phyloP scores from a whole-genome alignment of 2,888 invertebrate genomes.

The Spodoptera littoralis region DNA sequence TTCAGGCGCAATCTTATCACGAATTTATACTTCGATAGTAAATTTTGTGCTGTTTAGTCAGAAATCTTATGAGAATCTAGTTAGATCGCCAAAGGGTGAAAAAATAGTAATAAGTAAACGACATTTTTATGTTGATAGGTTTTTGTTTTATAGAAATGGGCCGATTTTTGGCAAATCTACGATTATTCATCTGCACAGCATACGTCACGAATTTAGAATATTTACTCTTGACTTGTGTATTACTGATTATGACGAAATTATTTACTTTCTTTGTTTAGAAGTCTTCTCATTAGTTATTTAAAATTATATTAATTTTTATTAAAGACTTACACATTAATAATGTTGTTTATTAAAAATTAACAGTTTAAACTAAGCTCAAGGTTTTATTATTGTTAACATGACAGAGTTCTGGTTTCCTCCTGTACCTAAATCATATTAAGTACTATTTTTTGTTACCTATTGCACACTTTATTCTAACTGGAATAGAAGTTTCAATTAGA shows the following conservation, averaged over 20 bases:
- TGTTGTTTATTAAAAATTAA: too few relatives aligned
- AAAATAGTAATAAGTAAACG: neutral
- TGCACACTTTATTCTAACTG: too few relatives aligned
- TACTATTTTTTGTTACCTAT: too few relatives aligned
- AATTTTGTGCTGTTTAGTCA: slow-evolving; percentile 54
- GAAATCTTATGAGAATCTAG: slow-evolving; percentile 50
- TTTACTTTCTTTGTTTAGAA: too few relatives aligned
- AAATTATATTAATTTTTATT: too few relatives aligned
- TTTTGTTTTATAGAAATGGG: slow-evolving; percentile 8
- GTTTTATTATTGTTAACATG: too few relatives aligned
- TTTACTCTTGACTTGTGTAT: slow-evolving; percentile 3
- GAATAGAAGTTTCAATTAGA: too few relatives aligned
- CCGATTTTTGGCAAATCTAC: slow-evolving; percentile 14
- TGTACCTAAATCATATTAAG: too few relatives aligned
- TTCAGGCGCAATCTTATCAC: slow-evolving; percentile 71
- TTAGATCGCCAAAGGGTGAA: slow-evolving; percentile 48
- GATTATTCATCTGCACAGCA: slow-evolving; percentile 24
- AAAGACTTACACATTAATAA: too few relatives aligned
- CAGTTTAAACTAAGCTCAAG: too few relatives aligned
- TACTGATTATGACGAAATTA: slow-evolving; percentile 3
- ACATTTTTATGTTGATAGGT: neutral
- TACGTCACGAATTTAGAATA: slow-evolving; percentile 8
- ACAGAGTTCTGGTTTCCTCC: too few relatives aligned
- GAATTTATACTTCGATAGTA: slow-evolving; percentile 44
- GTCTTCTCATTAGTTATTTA: too few relatives aligned